Conservation (phyloP, 1,140 invertebrate genomes). For the Lethocerus indicus region DNA sequence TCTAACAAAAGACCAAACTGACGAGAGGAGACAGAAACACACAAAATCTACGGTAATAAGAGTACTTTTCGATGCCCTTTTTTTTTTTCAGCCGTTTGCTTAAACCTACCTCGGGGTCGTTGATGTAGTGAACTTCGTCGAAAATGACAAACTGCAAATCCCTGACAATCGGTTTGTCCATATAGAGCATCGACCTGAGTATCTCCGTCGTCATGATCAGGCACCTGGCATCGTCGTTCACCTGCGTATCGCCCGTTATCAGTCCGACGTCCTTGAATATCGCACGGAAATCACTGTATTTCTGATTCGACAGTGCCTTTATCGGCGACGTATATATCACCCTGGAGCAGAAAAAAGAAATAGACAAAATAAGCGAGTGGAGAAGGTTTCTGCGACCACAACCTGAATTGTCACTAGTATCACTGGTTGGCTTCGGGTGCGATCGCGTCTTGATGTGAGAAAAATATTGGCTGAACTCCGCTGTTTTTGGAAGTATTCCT, state of each 20-base stretch:
- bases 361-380: too few species aligned
- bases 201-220: slow-evolving; percentile 99
- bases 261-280: slow-evolving; percentile 69
- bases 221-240: slow-evolving; percentile 83
- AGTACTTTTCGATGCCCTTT: too few species aligned
- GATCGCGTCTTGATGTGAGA: too few species aligned
- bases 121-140: slow-evolving; percentile 99
- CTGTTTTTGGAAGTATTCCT: too few species aligned
- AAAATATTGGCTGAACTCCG: too few species aligned
- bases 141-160: slow-evolving; percentile 99
- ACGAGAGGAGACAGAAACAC: too few species aligned
- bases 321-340: slow-evolving; percentile 98
- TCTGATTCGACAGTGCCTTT: slow-evolving; percentile 98
- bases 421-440: too few species aligned
- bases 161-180: slow-evolving; percentile 60
- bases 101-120: slow-evolving; percentile 72
- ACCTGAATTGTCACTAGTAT: too few species aligned
- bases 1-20: too few species aligned
- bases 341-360: slow-evolving; percentile 32
- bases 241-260: slow-evolving; percentile 91
- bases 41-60: too few species aligned
- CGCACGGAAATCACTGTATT: slow-evolving; percentile 92
- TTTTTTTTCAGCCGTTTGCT: too few species aligned
- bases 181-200: slow-evolving; percentile 35
- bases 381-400: too few species aligned